A percentile compares a stretch with the other conserved stretches of the same genome.
Evolutionary conservation across 2,113 vertebrate species (phyloP).

Genomic region (Seriola rivoliana): DNA sequence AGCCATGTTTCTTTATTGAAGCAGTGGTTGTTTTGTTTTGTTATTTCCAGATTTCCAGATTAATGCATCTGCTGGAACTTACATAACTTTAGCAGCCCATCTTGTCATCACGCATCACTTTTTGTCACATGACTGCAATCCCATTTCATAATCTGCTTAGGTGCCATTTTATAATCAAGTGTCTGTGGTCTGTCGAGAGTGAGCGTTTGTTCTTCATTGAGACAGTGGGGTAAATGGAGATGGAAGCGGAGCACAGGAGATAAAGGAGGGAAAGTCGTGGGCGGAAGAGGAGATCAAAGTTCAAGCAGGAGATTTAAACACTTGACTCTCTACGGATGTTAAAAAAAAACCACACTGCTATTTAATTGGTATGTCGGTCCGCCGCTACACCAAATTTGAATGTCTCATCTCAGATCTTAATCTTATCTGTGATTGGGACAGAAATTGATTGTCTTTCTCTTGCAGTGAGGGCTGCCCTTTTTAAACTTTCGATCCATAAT

Average conservation of each 20-base stretch:
- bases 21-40: too few relatives aligned
- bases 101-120: too few relatives aligned
- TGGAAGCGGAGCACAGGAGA: neutral
- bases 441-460: slow-evolving; percentile 69
- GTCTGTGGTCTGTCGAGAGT: neutral
- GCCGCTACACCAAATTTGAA: slow-evolving; percentile 24
- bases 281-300: slow-evolving; percentile 3
- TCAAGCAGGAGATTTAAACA: slow-evolving; percentile 18
- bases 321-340: neutral
- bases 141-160: slow-evolving; percentile 1
- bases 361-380: slow-evolving; percentile 29
- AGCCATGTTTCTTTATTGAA: too few relatives aligned
- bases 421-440: slow-evolving; percentile 59
- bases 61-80: too few relatives aligned
- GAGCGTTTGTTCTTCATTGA: neutral
- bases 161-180: slow-evolving; percentile 10
- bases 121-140: neutral
- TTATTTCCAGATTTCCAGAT: too few relatives aligned
- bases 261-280: neutral
- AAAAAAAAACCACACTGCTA: slow-evolving; percentile 15
- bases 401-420: slow-evolving; percentile 55
- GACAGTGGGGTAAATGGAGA: neutral
- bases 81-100: too few relatives aligned
- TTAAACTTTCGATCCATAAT: slow-evolving; percentile 57
- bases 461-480: slow-evolving; percentile 71